These are phyloP conservation scores for Axinella damicornis DNA, from an alignment of 37 sponge, comb jelly and placozoan species.

Conservation along the genomic window DNA sequence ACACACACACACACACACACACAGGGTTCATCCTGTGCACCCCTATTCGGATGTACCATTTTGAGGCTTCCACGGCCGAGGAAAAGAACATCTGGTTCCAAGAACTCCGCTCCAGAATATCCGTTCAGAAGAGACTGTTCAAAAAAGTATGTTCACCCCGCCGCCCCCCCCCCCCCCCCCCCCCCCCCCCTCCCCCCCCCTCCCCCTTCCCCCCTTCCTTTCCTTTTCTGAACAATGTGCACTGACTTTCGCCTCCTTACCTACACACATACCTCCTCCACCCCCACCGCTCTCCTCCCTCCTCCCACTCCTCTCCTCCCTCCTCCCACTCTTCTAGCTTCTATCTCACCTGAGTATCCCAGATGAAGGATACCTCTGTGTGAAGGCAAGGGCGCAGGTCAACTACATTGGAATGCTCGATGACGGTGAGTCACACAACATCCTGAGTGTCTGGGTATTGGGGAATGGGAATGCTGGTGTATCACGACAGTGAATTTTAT, in stretches of 20 bases:
- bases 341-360: constrained; percentile 80
- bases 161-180: no score
- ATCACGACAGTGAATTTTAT: no score
- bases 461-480: no score
- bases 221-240: no score
- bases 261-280: no score
- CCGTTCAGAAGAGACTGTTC: constrained; percentile 75
- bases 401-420: constrained; percentile 68
- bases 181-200: neutral
- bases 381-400: constrained; percentile 50
- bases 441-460: neutral
- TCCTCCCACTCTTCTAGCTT: constrained; percentile 34
- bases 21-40: constrained; percentile 80
- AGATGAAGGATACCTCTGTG: constrained; percentile 69
- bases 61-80: constrained; percentile 48
- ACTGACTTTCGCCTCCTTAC: no score
- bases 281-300: no score
- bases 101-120: constrained; percentile 54
- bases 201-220: no score
- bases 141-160: constrained; percentile 34
- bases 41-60: constrained; percentile 61
- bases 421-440: constrained; percentile 53
- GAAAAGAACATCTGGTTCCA: constrained; percentile 75
- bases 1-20: neutral
- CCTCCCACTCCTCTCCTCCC: neutral